A percentile compares a stretch with the other conserved stretches of the same genome.
phyloP scores from a whole-genome alignment of 2,113 vertebrate species.

The Uria lomvia region DNA sequence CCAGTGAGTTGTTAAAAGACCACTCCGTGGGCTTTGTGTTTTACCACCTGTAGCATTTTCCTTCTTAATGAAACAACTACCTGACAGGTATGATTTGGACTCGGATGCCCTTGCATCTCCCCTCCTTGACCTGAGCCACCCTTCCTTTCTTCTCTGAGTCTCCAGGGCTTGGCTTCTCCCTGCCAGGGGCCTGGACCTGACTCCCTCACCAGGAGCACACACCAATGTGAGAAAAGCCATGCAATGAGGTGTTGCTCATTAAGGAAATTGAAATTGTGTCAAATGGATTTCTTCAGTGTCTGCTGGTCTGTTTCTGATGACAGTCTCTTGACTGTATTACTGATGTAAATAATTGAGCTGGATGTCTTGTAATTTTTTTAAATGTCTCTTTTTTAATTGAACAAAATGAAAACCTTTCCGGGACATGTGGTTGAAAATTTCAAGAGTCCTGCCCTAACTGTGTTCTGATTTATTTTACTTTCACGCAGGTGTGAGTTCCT shows the following conservation, averaged over 20 bases:
- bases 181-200: accelerated
- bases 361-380: background rate
- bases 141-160: background rate
- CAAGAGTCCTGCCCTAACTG: background rate
- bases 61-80: background rate
- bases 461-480: background rate
- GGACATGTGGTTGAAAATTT: background rate
- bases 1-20: background rate
- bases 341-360: background rate
- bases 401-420: background rate
- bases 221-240: background rate
- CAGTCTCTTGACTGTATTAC: background rate
- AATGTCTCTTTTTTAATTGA: background rate
- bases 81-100: background rate
- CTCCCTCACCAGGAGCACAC: background rate
- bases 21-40: background rate
- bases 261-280: background rate
- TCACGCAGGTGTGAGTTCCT: background rate
- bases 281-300: background rate
- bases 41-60: background rate
- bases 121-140: background rate
- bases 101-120: background rate
- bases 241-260: background rate
- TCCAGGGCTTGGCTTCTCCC: background rate
- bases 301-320: background rate